Evolutionary conservation across 2,888 invertebrate genomes (phyloP).

Genomic region (Diaphora mendica): DNA sequence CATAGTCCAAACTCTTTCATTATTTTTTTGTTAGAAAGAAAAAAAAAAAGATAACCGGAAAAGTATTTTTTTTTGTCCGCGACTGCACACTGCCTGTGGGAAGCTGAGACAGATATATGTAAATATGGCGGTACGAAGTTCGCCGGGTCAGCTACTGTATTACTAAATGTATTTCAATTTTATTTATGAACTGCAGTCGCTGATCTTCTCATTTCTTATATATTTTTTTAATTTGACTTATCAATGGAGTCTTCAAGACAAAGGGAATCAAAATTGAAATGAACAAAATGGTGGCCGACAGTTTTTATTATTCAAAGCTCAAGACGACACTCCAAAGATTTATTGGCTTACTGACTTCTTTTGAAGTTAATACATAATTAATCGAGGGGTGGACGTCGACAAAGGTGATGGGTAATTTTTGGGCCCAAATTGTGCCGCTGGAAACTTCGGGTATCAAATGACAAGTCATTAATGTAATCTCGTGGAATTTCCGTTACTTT

Average conservation of each 20-base stretch:
- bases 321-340: constrained; percentile 41
- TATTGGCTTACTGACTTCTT: constrained; percentile 53
- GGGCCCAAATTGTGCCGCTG: constrained; percentile 26
- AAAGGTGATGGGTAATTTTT: constrained; percentile 36
- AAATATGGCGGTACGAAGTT: too few relatives aligned
- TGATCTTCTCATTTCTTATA: neutral
- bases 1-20: too few relatives aligned
- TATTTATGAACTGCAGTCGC: neutral
- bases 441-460: constrained; percentile 36
- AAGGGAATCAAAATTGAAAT: constrained; percentile 38
- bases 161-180: neutral
- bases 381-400: constrained; percentile 37
- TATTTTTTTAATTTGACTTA: neutral
- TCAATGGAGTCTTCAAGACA: constrained; percentile 11
- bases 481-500: constrained; percentile 12
- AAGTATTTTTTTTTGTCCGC: too few relatives aligned
- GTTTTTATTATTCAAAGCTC: constrained; percentile 43
- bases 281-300: constrained; percentile 27
- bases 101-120: too few relatives aligned
- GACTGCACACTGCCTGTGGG: too few relatives aligned
- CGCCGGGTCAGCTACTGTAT: too few relatives aligned
- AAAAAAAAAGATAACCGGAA: too few relatives aligned
- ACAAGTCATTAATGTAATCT: constrained; percentile 46
- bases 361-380: constrained; percentile 57
- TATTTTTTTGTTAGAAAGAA: too few relatives aligned